Percentiles rank a stretch among this genome's conserved stretches.
Evolutionary conservation across 2,113 vertebrate genomes (phyloP).

Genomic region (Zosterops lateralis): DNA sequence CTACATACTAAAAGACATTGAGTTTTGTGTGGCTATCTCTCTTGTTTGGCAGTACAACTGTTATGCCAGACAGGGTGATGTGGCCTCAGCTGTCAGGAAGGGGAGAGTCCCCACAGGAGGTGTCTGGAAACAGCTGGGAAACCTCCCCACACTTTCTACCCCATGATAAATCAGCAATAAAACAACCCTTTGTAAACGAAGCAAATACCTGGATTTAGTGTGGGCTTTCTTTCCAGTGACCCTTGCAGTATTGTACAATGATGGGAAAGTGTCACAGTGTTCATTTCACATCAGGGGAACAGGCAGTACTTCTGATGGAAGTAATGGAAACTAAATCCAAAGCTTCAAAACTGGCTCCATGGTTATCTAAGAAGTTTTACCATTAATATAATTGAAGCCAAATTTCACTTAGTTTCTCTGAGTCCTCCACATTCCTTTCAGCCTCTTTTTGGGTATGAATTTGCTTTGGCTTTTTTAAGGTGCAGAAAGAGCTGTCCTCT

Average conservation of each 20-base stretch:
- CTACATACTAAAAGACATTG: not conserved
- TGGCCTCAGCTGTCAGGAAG: constrained; percentile 6
- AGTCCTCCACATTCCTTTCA: not conserved
- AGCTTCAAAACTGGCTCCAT: not conserved
- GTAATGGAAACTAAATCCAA: not conserved
- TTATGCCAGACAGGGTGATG: not conserved
- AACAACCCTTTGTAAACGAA: constrained; percentile 20
- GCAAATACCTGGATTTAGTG: not conserved
- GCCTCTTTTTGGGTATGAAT: not conserved
- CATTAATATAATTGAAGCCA: not conserved
- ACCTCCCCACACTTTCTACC: not conserved
- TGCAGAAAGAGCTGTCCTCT: not conserved
- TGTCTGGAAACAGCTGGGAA: constrained; percentile 48
- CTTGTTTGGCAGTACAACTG: not conserved
- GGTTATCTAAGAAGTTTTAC: not conserved
- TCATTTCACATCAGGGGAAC: not conserved
- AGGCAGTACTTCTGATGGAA: not conserved
- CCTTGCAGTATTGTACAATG: not conserved
- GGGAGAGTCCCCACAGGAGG: not conserved
- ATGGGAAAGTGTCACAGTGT: not conserved
- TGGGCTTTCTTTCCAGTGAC: not conserved
- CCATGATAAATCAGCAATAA: constrained; percentile 23
- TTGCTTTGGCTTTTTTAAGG: not conserved
- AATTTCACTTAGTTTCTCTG: not conserved
- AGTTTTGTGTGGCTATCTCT: not conserved